Evolutionary conservation across 2,888 invertebrate genomes (phyloP).

Genomic region (Aporophyla lueneburgensis): DNA sequence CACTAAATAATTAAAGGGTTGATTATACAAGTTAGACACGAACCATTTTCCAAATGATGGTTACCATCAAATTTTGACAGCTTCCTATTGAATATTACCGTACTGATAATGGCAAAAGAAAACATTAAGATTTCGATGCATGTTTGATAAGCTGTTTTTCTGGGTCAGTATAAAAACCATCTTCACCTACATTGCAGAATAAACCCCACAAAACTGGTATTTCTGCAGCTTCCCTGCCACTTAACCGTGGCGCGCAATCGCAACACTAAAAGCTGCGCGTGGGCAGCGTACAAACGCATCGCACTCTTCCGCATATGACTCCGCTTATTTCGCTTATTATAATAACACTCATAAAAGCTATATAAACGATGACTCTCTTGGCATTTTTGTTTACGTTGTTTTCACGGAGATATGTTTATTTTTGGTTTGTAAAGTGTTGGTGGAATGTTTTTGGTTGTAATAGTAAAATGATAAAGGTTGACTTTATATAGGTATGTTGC

Average conservation of each 20-base stretch:
- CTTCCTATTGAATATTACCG: neutral
- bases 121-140: neutral
- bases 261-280: slow-evolving; percentile 61
- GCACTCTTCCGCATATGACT: slow-evolving; percentile 72
- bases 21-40: neutral
- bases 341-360: slow-evolving; percentile 69
- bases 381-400: slow-evolving; percentile 53
- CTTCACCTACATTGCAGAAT: neutral
- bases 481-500: neutral
- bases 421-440: slow-evolving; percentile 18
- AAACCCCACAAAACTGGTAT: slow-evolving; percentile 21
- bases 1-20: no score
- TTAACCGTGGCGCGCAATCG: slow-evolving; percentile 36
- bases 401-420: slow-evolving; percentile 21
- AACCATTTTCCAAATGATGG: neutral
- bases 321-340: slow-evolving; percentile 66
- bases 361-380: slow-evolving; percentile 63
- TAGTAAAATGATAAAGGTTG: neutral
- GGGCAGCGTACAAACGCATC: slow-evolving; percentile 67
- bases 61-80: no score
- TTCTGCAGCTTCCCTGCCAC: slow-evolving; percentile 47
- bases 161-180: neutral
- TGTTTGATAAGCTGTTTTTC: neutral
- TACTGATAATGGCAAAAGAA: neutral
- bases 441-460: neutral